Evolutionary conservation across 2,113 vertebrate genomes (phyloP).

Genomic region (Poeciliopsis occidentalis): DNA sequence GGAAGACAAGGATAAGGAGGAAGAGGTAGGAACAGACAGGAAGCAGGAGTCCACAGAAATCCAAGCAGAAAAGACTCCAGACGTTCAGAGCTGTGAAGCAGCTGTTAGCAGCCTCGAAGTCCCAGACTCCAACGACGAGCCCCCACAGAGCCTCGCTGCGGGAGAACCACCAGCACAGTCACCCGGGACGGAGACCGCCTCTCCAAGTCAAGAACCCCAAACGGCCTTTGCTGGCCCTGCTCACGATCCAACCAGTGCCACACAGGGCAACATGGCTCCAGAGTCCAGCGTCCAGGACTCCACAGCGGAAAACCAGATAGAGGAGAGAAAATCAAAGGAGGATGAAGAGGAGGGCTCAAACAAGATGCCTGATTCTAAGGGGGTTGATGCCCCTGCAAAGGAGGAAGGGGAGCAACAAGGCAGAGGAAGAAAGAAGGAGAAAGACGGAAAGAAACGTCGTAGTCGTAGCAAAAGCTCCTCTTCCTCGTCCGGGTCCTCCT

Average conservation of each 20-base stretch:
- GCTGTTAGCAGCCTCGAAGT: constrained; percentile 25
- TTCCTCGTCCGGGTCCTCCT: constrained; percentile 85
- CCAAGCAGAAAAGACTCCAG: constrained; percentile 65
- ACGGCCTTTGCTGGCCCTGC: not conserved
- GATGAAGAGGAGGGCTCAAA: constrained; percentile 1
- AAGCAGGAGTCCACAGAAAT: constrained; percentile 52
- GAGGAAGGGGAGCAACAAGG: constrained; percentile 21
- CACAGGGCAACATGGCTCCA: not conserved
- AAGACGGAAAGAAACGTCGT: constrained; percentile 80
- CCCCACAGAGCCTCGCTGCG: not conserved
- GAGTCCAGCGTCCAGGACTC: constrained; percentile 2
- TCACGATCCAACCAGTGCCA: not conserved
- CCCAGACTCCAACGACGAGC: not conserved
- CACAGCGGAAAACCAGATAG: not conserved
- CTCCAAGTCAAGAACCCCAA: constrained; percentile 17
- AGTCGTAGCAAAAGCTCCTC: constrained; percentile 81
- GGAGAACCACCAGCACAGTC: constrained; percentile 22
- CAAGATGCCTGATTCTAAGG: constrained; percentile 16
- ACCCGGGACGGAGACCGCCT: not conserved
- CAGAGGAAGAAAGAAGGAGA: constrained; percentile 79
- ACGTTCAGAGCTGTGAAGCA: constrained; percentile 57
- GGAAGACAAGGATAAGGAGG: constrained; percentile 75
- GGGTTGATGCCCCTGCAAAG: constrained; percentile 12
- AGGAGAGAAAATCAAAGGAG: constrained; percentile 5
- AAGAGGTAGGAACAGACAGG: constrained; percentile 74